Percentiles rank a stretch among this genome's conserved stretches.
Evolutionary conservation across 2,113 vertebrate genomes (phyloP).

Genomic region (Brachyhypopomus gauderio): DNA sequence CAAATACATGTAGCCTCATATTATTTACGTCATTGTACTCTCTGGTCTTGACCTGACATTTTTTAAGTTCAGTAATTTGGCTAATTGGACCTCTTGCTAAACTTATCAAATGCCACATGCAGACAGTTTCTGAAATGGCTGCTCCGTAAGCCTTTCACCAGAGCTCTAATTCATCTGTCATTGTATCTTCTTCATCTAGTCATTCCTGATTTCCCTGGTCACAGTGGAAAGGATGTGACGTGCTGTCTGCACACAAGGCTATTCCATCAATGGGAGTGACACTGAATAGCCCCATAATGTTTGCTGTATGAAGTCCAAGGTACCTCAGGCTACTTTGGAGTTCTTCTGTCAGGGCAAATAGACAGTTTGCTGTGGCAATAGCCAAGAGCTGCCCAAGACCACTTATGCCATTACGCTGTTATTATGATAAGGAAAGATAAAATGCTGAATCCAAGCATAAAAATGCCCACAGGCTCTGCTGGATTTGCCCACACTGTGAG

Average conservation of each 20-base stretch:
- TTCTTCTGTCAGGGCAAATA: neutral
- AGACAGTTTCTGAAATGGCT: neutral
- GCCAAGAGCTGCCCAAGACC: neutral
- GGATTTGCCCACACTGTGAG: conserved; percentile 19
- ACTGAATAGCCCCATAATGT: neutral
- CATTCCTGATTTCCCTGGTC: conserved; percentile 23
- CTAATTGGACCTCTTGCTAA: neutral
- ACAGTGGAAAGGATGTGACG: neutral
- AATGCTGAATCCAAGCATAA: neutral
- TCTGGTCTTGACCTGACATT: neutral
- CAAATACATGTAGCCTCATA: neutral
- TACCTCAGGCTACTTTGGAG: neutral
- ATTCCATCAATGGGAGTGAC: neutral
- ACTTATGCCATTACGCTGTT: neutral
- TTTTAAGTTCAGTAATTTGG: neutral
- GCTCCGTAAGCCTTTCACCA: conserved; percentile 14
- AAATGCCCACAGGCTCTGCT: conserved; percentile 7
- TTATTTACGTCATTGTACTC: neutral
- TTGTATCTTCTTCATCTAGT: neutral
- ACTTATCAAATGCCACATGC: neutral
- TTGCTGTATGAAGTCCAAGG: neutral
- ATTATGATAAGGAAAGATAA: neutral
- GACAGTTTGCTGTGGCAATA: neutral
- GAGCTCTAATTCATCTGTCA: neutral
- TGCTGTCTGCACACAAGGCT: neutral